A percentile compares a stretch with the other conserved stretches of the same genome.
Evolutionary conservation across 2,797 vertebrate genomes (phyloP).

Genomic region (Glyptemys insculpta): DNA sequence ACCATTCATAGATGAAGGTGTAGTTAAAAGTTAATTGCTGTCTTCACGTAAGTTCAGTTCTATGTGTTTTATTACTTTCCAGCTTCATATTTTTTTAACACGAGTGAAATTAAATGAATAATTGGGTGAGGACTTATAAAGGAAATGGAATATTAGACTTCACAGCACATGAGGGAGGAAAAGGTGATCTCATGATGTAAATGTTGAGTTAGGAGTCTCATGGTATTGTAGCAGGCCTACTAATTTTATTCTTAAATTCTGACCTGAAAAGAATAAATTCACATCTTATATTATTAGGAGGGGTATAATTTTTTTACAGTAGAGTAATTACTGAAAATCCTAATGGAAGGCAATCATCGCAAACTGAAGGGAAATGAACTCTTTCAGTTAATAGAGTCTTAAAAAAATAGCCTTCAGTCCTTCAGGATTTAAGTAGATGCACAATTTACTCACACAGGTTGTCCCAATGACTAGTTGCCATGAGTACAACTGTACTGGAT

Average conservation of each 20-base stretch:
- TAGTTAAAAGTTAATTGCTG: not conserved
- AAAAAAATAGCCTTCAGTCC: not conserved
- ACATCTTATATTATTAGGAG: not conserved
- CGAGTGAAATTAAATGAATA: conserved; percentile 5
- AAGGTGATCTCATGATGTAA: conserved; percentile 24
- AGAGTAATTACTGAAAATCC: not conserved
- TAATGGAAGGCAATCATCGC: not conserved
- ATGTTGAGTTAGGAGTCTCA: conserved; percentile 3
- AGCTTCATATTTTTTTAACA: not conserved
- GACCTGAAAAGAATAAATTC: not conserved
- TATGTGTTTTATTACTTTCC: conserved; percentile 6
- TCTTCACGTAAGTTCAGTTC: not conserved
- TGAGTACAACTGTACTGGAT: not conserved
- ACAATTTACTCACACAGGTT: not conserved
- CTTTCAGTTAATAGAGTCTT: not conserved
- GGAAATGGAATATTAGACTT: not conserved
- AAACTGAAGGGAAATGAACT: not conserved
- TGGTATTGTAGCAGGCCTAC: not conserved
- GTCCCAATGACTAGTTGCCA: not conserved
- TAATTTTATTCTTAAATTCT: not conserved
- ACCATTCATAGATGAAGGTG: not conserved
- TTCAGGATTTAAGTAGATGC: not conserved
- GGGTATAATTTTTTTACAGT: not conserved
- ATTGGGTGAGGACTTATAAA: conserved; percentile 32
- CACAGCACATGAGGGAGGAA: not conserved